Evolutionary conservation across 2,797 vertebrate genomes (phyloP).

Genomic region (Sebastes dallii): DNA sequence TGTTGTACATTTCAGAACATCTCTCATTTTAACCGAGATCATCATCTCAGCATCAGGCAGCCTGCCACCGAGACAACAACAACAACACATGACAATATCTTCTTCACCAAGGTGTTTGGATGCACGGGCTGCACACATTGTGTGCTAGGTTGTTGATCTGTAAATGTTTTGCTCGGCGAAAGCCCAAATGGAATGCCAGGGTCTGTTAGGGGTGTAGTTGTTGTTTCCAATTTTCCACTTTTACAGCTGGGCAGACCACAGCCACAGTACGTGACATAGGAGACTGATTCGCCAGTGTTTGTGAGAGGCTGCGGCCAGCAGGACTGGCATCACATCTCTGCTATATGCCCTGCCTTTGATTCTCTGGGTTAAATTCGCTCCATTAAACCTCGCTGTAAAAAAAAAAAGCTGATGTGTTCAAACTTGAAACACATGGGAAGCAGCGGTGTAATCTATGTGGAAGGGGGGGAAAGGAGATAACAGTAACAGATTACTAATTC

Average conservation of each 20-base stretch:
- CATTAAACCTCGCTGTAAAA: constrained; percentile 59
- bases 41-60: not conserved
- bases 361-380: constrained; percentile 53
- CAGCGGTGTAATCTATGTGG: constrained; percentile 43
- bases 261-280: constrained; percentile 64
- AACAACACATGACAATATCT: not conserved
- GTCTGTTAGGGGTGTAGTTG: constrained; percentile 73
- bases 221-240: constrained; percentile 81
- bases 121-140: constrained; percentile 26
- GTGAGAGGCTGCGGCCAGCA: constrained; percentile 44
- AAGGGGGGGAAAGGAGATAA: constrained; percentile 37
- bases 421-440: constrained; percentile 51
- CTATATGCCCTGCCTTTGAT: constrained; percentile 43
- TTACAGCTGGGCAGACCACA: constrained; percentile 72
- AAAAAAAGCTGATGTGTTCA: constrained; percentile 58
- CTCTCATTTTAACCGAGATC: not conserved
- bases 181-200: constrained; percentile 72
- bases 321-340: constrained; percentile 38
- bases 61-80: not conserved
- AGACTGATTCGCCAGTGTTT: constrained; percentile 55
- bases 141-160: constrained; percentile 65
- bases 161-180: constrained; percentile 63
- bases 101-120: constrained; percentile 23
- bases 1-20: not conserved
- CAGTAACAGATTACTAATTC: constrained; percentile 59